These are phyloP conservation scores for Chironomus striatipennis DNA, from an alignment of 1,140 invertebrate species.

Conservation along the genomic window DNA sequence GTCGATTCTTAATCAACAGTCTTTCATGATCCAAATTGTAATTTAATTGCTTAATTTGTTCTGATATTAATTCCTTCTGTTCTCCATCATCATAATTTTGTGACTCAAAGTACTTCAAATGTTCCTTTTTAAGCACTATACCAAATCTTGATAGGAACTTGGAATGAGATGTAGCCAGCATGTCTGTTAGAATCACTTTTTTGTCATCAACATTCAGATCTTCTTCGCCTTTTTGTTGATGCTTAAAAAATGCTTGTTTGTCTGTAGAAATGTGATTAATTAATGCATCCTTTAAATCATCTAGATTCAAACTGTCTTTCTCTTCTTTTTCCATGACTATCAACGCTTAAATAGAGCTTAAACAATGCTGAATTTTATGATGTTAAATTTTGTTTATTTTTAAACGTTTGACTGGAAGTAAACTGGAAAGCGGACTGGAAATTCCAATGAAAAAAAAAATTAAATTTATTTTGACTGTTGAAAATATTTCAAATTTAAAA, in stretches of 20 bases:
- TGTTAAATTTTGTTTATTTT: too few species aligned
- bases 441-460: too few species aligned
- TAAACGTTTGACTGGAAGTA: too few species aligned
- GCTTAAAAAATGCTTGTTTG: constrained; percentile 53
- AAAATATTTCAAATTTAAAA: too few species aligned
- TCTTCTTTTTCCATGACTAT: not conserved
- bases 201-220: constrained; percentile 63
- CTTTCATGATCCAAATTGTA: constrained; percentile 36
- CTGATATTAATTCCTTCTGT: constrained; percentile 52
- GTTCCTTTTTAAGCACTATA: constrained; percentile 53
- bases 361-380: too few species aligned
- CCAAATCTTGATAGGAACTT: constrained; percentile 71
- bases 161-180: constrained; percentile 55
- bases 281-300: not conserved
- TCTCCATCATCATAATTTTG: constrained; percentile 35
- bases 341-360: too few species aligned
- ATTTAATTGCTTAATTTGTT: constrained; percentile 47
- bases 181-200: constrained; percentile 51
- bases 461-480: too few species aligned
- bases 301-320: not conserved
- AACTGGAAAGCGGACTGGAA: too few species aligned
- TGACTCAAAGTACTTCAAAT: constrained; percentile 58
- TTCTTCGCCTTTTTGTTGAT: constrained; percentile 66
- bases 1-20: constrained; percentile 64
- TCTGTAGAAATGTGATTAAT: constrained; percentile 29